Percentiles rank a stretch among this genome's conserved stretches.
phyloP scores from a whole-genome alignment of 2,888 invertebrate species.

The Drosophila pseudotalamancana region DNA sequence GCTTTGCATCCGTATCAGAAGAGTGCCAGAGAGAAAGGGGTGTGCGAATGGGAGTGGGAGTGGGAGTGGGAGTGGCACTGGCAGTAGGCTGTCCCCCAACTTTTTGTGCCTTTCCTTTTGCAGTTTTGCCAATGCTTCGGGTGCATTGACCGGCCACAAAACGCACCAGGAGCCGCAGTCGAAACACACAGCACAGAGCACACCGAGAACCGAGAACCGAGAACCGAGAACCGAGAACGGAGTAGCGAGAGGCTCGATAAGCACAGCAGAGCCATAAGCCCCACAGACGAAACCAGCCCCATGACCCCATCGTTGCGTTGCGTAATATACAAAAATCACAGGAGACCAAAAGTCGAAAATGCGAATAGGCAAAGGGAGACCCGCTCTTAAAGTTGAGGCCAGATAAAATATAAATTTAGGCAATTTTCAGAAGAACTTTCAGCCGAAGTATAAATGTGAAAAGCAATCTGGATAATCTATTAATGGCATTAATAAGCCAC shows the following conservation, averaged over 20 bases:
- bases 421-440: background rate
- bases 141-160: conserved; percentile 54
- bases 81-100: background rate
- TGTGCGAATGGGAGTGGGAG: background rate
- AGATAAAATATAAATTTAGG: conserved; percentile 1
- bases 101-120: conserved; percentile 49
- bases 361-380: conserved; percentile 6
- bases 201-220: background rate
- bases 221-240: background rate
- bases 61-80: background rate
- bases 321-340: conserved; percentile 51
- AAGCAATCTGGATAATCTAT: background rate
- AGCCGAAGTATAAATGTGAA: background rate
- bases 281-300: background rate
- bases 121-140: conserved; percentile 49
- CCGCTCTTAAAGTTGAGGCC: conserved; percentile 13
- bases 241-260: conserved; percentile 1
- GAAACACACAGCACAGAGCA: background rate
- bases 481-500: background rate
- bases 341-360: conserved; percentile 31
- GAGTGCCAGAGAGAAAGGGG: background rate
- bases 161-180: conserved; percentile 17
- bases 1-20: conserved; percentile 34
- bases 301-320: conserved; percentile 17
- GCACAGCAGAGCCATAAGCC: background rate